Conservation (phyloP, 2,888 invertebrate species). For the Pyrgus malvae region DNA sequence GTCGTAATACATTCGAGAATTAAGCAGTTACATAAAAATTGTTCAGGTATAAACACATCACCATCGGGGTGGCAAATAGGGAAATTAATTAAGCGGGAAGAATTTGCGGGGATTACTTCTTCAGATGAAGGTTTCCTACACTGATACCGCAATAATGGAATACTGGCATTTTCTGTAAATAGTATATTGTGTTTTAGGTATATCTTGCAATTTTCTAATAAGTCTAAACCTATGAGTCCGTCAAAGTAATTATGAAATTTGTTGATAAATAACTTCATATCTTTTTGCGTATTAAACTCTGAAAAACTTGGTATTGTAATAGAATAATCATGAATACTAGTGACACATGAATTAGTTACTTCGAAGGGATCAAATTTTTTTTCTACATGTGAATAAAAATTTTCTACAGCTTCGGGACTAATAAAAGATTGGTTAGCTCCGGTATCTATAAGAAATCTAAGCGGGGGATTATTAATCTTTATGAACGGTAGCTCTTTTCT, state of each 20-base stretch:
- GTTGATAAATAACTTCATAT: slow-evolving; percentile 19
- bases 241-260: slow-evolving; percentile 22
- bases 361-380: slow-evolving; percentile 20
- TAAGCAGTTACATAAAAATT: slow-evolving; percentile 11
- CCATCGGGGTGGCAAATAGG: slow-evolving; percentile 7
- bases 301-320: slow-evolving; percentile 35
- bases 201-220: slow-evolving; percentile 34
- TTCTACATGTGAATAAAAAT: slow-evolving; percentile 8
- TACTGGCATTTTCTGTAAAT: slow-evolving; percentile 26
- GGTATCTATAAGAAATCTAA: slow-evolving; percentile 38
- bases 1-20: slow-evolving; percentile 22
- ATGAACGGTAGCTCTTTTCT: slow-evolving; percentile 35
- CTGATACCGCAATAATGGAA: slow-evolving; percentile 20
- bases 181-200: slow-evolving; percentile 31
- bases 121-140: slow-evolving; percentile 4
- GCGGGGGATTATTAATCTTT: slow-evolving; percentile 33
- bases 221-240: slow-evolving; percentile 32
- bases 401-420: slow-evolving; percentile 34
- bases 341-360: slow-evolving; percentile 6
- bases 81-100: background rate
- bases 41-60: slow-evolving; percentile 10
- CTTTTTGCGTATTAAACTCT: slow-evolving; percentile 27
- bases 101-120: background rate
- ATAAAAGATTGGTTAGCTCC: slow-evolving; percentile 31
- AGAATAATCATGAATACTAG: slow-evolving; percentile 33